Evolutionary conservation across 2,113 vertebrate genomes (phyloP), one percentile per base, ranked within the genome.

Genomic region (Triplophysa dalaica): DNA sequence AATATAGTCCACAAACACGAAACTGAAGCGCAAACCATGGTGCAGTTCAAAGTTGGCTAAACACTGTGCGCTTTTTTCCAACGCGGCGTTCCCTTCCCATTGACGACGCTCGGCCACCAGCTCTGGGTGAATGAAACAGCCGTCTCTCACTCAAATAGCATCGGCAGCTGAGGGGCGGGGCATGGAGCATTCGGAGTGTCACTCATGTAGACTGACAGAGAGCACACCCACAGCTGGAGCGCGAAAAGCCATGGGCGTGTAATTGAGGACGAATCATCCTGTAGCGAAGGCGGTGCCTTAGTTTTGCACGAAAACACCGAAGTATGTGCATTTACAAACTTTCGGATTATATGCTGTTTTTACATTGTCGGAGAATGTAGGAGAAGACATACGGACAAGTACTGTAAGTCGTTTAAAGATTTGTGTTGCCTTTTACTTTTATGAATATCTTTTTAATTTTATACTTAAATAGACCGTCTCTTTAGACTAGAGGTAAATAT

Each of bases 1-100:
- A 95, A 86, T 85, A 94, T 94, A 95, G 97, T 98, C 96, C 96
- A 98, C 82, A 94, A 86, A 89, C 92, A 91, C 88, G 90, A 86
- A 87, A 89, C 87, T 88, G 90, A 93, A 88, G 88, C 90, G 88
- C 93, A 93, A 90, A 94, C 90, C 97, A 98, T 98, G 92, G 92
- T 97, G 94, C 91, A 70, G 86, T 82, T 75, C 84, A 75, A 84
- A 88, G 61, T 83, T 83, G 83, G 80, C 70, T 86, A 81, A 86
- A 89, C 85, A 85, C 84, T 86, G 89, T 83, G 89, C 88, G 88
- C 87, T 87, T 83, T 85, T 24, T 89, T 82, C 89, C 88, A 81
- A 85, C 81, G 84, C 75, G 78, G 83, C 89, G 86, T 80, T 83
- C 82, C 87, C 86, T 91, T 91, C 85, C 92, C 91, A 93, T 91